phyloP scores from a whole-genome alignment of 2,888 invertebrate genomes.

The Endomychus coccineus region DNA sequence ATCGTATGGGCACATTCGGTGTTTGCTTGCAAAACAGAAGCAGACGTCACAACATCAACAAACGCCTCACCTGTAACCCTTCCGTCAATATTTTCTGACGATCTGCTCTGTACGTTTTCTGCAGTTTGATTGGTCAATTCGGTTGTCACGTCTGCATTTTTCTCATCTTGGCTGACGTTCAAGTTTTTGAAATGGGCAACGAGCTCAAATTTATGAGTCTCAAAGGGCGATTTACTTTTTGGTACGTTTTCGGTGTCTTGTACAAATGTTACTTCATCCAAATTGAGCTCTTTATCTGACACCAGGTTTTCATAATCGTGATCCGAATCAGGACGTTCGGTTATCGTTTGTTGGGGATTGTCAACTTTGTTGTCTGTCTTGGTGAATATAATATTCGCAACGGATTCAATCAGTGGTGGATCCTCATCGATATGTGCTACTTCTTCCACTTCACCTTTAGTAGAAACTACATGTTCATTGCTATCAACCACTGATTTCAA shows the following conservation, averaged over 20 bases:
- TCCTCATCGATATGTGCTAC: constrained; percentile 32
- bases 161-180: too few species aligned
- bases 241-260: constrained; percentile 18
- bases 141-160: constrained; percentile 2
- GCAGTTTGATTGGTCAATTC: constrained; percentile 10
- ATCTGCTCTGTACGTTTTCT: constrained; percentile 13
- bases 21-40: constrained; percentile 24
- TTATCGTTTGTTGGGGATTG: too few species aligned
- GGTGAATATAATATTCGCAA: constrained; percentile 37
- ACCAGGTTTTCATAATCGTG: constrained; percentile 40
- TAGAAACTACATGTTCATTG: constrained; percentile 28
- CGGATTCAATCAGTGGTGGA: constrained; percentile 28
- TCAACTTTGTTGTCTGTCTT: constrained; percentile 18
- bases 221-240: constrained; percentile 30
- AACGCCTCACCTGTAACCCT: constrained; percentile 38
- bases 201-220: constrained; percentile 36
- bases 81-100: constrained; percentile 10
- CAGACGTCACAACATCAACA: constrained; percentile 29
- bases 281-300: constrained; percentile 30
- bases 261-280: constrained; percentile 18
- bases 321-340: constrained; percentile 26
- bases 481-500: constrained; percentile 42
- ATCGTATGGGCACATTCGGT: constrained; percentile 23
- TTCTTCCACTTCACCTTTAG: too few species aligned
- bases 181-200: constrained; percentile 39